Conservation (phyloP, 2,113 vertebrate species). For the Lipotes vexillifer region DNA sequence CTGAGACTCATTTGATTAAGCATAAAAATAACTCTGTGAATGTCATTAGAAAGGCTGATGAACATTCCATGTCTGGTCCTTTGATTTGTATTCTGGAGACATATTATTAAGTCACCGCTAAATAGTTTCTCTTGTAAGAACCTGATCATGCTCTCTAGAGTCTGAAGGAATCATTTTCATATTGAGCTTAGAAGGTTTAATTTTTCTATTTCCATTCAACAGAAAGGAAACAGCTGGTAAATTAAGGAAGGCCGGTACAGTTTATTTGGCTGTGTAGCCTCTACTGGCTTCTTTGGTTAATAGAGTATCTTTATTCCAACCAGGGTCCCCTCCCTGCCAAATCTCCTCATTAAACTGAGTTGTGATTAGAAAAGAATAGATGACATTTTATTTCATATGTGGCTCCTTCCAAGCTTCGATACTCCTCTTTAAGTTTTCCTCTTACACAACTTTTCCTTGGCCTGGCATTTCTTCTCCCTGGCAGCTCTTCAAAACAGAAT, state of each 20-base stretch:
- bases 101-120: conserved; percentile 29
- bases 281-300: conserved; percentile 39
- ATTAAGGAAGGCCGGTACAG: conserved; percentile 12
- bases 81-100: conserved; percentile 58
- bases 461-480: not conserved
- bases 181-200: conserved; percentile 45
- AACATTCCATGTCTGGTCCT: conserved; percentile 53
- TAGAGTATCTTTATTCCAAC: conserved; percentile 35
- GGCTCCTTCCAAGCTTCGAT: not conserved
- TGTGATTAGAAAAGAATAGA: conserved; percentile 56
- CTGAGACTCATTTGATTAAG: conserved; percentile 71
- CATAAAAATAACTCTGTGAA: conserved; percentile 67
- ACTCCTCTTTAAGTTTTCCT: conserved; percentile 26
- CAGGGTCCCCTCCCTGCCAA: conserved; percentile 1
- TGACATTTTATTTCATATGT: conserved; percentile 21
- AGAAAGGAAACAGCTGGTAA: conserved; percentile 67
- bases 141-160: conserved; percentile 51
- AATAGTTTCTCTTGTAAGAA: conserved; percentile 47
- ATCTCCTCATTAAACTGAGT: conserved; percentile 33
- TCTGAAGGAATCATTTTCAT: conserved; percentile 57
- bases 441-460: conserved; percentile 53
- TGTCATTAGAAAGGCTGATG: conserved; percentile 57
- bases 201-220: conserved; percentile 59
- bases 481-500: not conserved
- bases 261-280: conserved; percentile 49